These are phyloP conservation scores for Lasioglossum morio DNA, from an alignment of 2,888 invertebrate genomes.

Conservation along the genomic window DNA sequence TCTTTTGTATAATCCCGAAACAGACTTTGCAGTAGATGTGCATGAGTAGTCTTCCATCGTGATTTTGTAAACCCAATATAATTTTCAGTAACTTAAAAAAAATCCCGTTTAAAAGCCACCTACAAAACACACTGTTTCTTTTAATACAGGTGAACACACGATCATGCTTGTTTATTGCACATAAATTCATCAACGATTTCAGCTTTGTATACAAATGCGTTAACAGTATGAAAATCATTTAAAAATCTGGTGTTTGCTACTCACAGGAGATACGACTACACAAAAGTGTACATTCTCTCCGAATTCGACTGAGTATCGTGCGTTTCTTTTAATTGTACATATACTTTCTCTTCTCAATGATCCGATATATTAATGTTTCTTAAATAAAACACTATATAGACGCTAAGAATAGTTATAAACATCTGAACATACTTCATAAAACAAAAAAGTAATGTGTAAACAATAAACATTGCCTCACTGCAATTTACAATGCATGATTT, in stretches of 20 bases:
- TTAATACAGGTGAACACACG: conserved; percentile 48
- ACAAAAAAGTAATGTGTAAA: conserved; percentile 61
- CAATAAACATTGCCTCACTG: conserved; percentile 57
- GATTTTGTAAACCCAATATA: conserved; percentile 47
- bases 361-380: conserved; percentile 43
- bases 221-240: conserved; percentile 64
- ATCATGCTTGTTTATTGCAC: conserved; percentile 70
- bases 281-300: conserved; percentile 15
- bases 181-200: conserved; percentile 60
- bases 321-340: conserved; percentile 42
- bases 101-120: conserved; percentile 40
- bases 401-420: conserved; percentile 20
- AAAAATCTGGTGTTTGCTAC: conserved; percentile 59
- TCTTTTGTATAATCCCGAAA: conserved; percentile 46
- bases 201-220: conserved; percentile 66
- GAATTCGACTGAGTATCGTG: conserved; percentile 42
- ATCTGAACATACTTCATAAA: conserved; percentile 28
- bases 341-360: conserved; percentile 30
- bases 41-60: conserved; percentile 31
- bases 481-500: conserved; percentile 53
- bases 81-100: conserved; percentile 25
- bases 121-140: conserved; percentile 53
- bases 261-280: conserved; percentile 37
- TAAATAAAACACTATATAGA: conserved; percentile 40
- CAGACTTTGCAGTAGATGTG: conserved; percentile 37